Base-by-base conservation (phyloP, 1,140 invertebrate genomes). In the Plodia interpunctella region DNA sequence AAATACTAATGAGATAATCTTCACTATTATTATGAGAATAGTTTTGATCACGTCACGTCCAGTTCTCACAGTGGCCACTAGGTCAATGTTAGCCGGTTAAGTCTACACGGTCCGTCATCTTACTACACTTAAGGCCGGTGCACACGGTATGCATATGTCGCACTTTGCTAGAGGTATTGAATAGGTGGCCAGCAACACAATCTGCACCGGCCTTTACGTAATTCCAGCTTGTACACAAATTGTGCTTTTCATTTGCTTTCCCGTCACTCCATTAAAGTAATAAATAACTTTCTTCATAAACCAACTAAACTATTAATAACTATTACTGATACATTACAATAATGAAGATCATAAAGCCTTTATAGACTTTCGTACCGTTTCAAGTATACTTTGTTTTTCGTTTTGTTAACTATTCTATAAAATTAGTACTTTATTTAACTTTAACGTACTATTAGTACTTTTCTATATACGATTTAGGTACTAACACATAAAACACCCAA, bases 1-100 rank as follows among this genome's bases (percentile, higher is more conserved):
- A 25, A 25, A 25, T 6, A 25, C 1, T 17, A 44, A 44, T 15
- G 13, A 44, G 13, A 35, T 9, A 2, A 11, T 35, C 32, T 44
- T 15, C 10, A 15, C 3, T 10, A 15, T 44, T 15, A 44, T 44
- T 15, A 44, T 44, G 1, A 44, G 15, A 44, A 44, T 44, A 10
- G n/a, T 44, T 0, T 44, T 44, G 13, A 44, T 17, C n/a, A 15
- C 15, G 15, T 17, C 38, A 44, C 38, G 38, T 44, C 38, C 35
- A 38, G 38, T 44, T 17, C n/a, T 3, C 38, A 44, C 15, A 35
- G 9, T 44, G 38, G n/a, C 15, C n/a, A 44, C 38, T 44, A 44
- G 38, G 38, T 44, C 38, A 44, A 44, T 44, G 38, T 44, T 44
- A 44, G 13, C 38, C 38, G 15, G 38, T 15, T 17, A 44, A 44